phyloP scores from a whole-genome alignment of 1,140 invertebrate genomes.

The Cyclargus thomasi region DNA sequence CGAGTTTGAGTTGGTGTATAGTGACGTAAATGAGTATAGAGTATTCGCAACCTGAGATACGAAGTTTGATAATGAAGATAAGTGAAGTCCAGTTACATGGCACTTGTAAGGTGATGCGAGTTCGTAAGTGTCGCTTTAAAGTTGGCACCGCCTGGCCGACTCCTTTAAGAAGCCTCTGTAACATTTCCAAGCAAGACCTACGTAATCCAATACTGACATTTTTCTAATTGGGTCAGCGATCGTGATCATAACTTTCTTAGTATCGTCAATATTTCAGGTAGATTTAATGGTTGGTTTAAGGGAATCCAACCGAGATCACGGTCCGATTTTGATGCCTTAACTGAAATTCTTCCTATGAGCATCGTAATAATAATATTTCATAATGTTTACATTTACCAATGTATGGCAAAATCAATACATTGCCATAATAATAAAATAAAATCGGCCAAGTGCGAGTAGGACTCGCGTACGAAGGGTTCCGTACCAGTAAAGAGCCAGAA shows the following conservation, averaged over 20 bases:
- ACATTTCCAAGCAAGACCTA: slow-evolving; percentile 10
- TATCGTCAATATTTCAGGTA: not conserved
- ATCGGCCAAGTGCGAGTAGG: no score
- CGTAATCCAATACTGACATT: not conserved
- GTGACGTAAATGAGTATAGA: not conserved
- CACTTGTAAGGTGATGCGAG: slow-evolving; percentile 28
- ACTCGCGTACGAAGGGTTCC: no score
- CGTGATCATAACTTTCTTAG: not conserved
- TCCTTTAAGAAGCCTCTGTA: slow-evolving; percentile 23
- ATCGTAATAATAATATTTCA: no score
- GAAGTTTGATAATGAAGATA: slow-evolving; percentile 28
- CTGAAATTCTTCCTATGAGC: no score
- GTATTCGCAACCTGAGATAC: slow-evolving; percentile 9
- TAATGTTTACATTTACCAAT: no score
- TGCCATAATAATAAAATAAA: no score
- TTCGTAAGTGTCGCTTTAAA: slow-evolving; percentile 34
- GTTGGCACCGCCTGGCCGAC: slow-evolving; percentile 17
- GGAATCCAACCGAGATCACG: no score
- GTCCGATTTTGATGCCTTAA: no score
- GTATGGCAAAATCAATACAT: no score
- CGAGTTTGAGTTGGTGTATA: no score
- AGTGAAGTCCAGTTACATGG: slow-evolving; percentile 34
- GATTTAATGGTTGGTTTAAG: no score
- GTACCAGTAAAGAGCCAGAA: no score
- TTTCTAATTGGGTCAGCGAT: not conserved